These are phyloP conservation scores for Anhinga rufa DNA, from an alignment of 2,113 vertebrate genomes.

Conservation along the genomic window DNA sequence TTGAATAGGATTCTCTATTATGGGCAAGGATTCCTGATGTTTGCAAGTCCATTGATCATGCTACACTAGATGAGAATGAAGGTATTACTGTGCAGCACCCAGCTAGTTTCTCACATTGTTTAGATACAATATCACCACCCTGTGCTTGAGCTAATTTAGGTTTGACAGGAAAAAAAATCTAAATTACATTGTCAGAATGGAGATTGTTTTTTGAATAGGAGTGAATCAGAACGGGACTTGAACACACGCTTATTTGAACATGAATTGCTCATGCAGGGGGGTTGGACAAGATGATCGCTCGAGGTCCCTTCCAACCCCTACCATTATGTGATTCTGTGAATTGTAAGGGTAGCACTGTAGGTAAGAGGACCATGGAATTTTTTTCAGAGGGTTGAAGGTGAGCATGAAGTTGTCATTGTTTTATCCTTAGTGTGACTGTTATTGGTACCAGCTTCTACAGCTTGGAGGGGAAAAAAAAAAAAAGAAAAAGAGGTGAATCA, in stretches of 20 bases:
- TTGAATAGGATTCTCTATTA: not conserved
- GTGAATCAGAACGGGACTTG: not conserved
- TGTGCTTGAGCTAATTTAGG: not conserved
- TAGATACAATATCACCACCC: not conserved
- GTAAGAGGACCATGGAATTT: not conserved
- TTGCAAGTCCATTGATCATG: not conserved
- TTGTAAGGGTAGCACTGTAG: not conserved
- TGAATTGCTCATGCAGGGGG: too few species aligned
- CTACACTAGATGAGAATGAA: not conserved
- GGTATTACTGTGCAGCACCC: not conserved
- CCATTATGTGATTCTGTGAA: too few species aligned
- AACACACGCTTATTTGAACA: not conserved
- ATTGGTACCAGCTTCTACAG: not conserved
- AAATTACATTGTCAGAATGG: not conserved
- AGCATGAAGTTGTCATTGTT: not conserved
- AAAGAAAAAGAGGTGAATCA: not conserved
- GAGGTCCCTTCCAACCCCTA: too few species aligned
- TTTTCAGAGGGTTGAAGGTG: not conserved
- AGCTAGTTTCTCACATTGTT: not conserved
- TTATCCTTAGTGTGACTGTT: not conserved
- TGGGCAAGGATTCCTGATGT: not conserved
- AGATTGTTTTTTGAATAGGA: not conserved
- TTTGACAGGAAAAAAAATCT: not conserved
- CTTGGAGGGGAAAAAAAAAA: not conserved
- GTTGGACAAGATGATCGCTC: too few species aligned